Percentiles rank a stretch among this genome's conserved stretches.
Conservation (phyloP, 2,113 vertebrate genomes). For the Engystomops pustulosus region DNA sequence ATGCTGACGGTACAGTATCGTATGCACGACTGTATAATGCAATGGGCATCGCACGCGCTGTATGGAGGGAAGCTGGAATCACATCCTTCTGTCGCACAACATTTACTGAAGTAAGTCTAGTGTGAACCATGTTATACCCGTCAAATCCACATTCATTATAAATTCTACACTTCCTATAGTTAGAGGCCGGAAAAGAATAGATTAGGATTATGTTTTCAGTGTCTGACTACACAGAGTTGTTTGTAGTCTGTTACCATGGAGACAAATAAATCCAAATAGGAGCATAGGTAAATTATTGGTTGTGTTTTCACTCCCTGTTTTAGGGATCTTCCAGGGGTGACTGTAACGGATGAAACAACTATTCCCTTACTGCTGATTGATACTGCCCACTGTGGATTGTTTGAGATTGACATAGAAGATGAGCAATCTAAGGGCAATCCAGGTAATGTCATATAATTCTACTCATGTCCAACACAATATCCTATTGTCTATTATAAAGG, state of each 20-base stretch:
- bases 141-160: too few species aligned
- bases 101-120: conserved; percentile 87
- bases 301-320: conserved; percentile 12
- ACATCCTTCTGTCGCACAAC: conserved; percentile 83
- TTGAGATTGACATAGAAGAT: conserved; percentile 84
- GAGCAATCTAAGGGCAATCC: conserved; percentile 92
- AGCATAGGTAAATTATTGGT: too few species aligned
- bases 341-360: conserved; percentile 82
- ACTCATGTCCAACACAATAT: too few species aligned
- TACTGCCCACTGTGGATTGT: conserved; percentile 89
- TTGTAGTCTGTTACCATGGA: too few species aligned
- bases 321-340: conserved; percentile 87
- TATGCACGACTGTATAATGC: conserved; percentile 90
- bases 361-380: conserved; percentile 86
- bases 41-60: conserved; percentile 89
- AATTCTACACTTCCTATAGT: too few species aligned
- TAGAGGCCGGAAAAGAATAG: too few species aligned
- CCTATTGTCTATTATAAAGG: too few species aligned
- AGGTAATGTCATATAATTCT: too few species aligned
- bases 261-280: too few species aligned
- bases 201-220: too few species aligned
- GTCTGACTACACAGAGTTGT: too few species aligned
- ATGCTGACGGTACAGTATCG: conserved; percentile 94
- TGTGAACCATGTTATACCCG: too few species aligned
- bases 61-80: conserved; percentile 82